A percentile compares a stretch with the other conserved stretches of the same genome.
These are phyloP conservation scores for Charina bottae DNA, from an alignment of 2,113 vertebrate genomes.

Conservation along the genomic window DNA sequence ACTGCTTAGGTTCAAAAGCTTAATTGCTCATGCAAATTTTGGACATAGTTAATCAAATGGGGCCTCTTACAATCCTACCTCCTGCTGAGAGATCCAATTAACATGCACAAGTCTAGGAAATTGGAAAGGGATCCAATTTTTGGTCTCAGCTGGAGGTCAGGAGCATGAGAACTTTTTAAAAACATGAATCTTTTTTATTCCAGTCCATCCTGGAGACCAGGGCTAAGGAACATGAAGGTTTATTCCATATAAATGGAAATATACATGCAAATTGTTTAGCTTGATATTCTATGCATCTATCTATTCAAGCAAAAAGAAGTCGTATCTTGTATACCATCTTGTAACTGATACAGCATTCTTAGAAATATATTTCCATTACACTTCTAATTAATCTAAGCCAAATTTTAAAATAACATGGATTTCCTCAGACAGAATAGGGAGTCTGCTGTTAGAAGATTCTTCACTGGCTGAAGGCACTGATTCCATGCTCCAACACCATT, in stretches of 20 bases:
- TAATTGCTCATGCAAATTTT: slow-evolving; percentile 16
- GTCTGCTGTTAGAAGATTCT: neutral
- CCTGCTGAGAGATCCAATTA: slow-evolving; percentile 19
- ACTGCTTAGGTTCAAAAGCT: slow-evolving; percentile 5
- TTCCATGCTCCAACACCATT: neutral
- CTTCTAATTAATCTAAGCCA: neutral
- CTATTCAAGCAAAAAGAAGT: neutral
- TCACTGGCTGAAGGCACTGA: neutral
- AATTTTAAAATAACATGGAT: neutral
- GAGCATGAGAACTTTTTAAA: neutral
- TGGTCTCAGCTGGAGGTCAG: neutral
- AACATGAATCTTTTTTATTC: neutral
- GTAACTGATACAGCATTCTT: neutral
- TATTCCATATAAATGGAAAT: neutral
- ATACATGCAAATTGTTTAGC: neutral
- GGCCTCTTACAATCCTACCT: slow-evolving; percentile 2
- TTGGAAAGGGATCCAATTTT: slow-evolving; percentile 24
- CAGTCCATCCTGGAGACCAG: neutral
- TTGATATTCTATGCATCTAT: neutral
- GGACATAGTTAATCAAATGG: slow-evolving; percentile 11
- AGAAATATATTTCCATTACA: slow-evolving; percentile 6
- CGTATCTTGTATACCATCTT: neutral
- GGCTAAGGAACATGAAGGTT: neutral
- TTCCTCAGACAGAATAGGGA: neutral
- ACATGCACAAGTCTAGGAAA: slow-evolving; percentile 12